These are phyloP conservation scores for Andrena minutula DNA, from an alignment of 2,888 invertebrate genomes.

Conservation along the genomic window DNA sequence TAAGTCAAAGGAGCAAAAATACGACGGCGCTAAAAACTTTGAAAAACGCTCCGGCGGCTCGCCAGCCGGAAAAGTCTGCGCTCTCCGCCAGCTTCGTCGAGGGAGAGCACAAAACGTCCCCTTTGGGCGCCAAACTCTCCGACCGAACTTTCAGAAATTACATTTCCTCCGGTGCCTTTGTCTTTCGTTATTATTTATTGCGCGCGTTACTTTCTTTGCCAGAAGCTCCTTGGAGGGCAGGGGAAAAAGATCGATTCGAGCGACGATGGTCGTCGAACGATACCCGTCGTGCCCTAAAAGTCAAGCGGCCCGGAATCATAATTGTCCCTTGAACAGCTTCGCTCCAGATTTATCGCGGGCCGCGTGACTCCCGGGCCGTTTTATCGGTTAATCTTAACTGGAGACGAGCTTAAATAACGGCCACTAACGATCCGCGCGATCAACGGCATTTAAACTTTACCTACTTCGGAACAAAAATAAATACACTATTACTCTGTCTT, in stretches of 20 bases:
- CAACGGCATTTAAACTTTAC: conserved; percentile 1
- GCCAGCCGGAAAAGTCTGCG: conserved; percentile 13
- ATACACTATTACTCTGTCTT: background rate
- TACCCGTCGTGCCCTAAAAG: background rate
- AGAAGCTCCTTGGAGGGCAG: background rate
- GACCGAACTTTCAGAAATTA: background rate
- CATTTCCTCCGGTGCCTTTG: background rate
- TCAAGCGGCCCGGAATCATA: conserved; percentile 1
- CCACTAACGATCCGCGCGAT: background rate
- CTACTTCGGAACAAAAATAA: background rate
- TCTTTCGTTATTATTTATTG: background rate
- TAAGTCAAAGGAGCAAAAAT: conserved; percentile 38
- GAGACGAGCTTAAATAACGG: background rate
- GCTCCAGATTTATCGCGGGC: background rate
- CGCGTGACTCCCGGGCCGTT: background rate
- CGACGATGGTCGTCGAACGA: background rate
- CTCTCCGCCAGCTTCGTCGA: background rate
- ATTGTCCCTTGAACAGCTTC: background rate
- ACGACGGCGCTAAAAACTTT: conserved; percentile 13
- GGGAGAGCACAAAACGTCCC: background rate
- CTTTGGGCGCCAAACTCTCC: conserved; percentile 7
- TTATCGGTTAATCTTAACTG: background rate
- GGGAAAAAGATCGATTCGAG: background rate
- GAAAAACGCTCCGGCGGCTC: conserved; percentile 8
- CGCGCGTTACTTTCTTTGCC: background rate